Evolutionary conservation across 2,113 vertebrate genomes (phyloP).

Genomic region (Prionailurus bengalensis): DNA sequence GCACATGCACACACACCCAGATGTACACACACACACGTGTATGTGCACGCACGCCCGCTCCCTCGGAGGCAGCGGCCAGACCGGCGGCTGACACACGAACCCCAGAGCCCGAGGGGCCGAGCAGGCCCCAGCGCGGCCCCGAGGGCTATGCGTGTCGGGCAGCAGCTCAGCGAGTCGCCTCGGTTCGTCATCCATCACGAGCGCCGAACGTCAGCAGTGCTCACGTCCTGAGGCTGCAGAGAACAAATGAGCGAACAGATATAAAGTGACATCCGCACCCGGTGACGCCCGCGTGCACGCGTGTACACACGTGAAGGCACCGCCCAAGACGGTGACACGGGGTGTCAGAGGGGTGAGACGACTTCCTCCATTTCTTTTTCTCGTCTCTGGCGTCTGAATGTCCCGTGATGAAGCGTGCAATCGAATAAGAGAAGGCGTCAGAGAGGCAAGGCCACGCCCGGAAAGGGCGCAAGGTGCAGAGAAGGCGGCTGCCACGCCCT

Average conservation of each 20-base stretch:
- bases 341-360: fast-evolving
- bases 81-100: background rate
- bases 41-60: background rate
- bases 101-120: background rate
- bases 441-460: background rate
- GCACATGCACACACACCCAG: background rate
- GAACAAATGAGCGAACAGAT: too few species aligned
- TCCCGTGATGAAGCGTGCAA: background rate
- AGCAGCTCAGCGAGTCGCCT: background rate
- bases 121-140: background rate
- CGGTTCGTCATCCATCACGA: background rate
- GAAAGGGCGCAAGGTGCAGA: too few species aligned
- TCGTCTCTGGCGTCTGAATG: background rate
- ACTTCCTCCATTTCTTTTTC: background rate
- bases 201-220: background rate
- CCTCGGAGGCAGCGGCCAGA: fast-evolving
- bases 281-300: background rate
- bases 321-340: fast-evolving
- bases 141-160: background rate
- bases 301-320: background rate
- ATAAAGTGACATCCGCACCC: fast-evolving
- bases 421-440: background rate
- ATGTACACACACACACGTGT: background rate
- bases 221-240: background rate
- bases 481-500: background rate